Evolutionary conservation across 2,113 vertebrate genomes (phyloP), one percentile per base, ranked within the genome.

Genomic region (Ameiurus melas): DNA sequence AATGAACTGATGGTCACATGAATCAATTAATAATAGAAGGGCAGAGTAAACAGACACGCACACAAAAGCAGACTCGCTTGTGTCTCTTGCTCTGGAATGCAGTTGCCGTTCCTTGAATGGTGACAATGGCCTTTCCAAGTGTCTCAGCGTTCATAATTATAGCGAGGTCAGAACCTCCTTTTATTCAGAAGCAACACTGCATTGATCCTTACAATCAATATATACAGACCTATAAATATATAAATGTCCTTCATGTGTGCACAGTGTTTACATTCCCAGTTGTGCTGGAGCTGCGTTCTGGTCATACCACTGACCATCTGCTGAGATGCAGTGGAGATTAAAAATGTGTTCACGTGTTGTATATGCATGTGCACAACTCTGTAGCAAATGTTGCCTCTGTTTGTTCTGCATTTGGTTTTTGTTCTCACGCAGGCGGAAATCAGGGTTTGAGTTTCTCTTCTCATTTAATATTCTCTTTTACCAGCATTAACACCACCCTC

Each of bases 1-100:
- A 89, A 90, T 70, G 79, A 86, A 83, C 80, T 43, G 80, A 20
- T 73, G 53, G 71, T 75, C 85, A 86, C 53, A 3, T 82, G 64
- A 83, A 4, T 27, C 39, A 82, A 85, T 84, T 55, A 87, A 47
- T 89, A 83, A 89, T 84, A 36, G 62, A 89, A 81, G 33, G n/a
- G 53, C 13, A 70, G 64, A n/a, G 14, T 20, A 75, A 58, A n/a
- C 62, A 60, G 53, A 71, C 36, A 10, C 47, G 71, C 51, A 43
- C 25, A 13, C 60, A 80, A 10, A 70, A 25, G 33, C 5, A 83
- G 33, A 22, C 62, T 73, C 16, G 12, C 53, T 83, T 83, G 20
- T 55, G 86, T n/a, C 36, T 47, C 47, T 78, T 83, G 33, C 66
- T 30, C 19, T 55, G 47, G 47, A 81, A 82, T 43, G 33, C 33